A percentile compares a stretch with the other conserved stretches of the same genome.
phyloP scores from a whole-genome alignment of 2,113 vertebrate genomes.

The Bagarius yarrelli region DNA sequence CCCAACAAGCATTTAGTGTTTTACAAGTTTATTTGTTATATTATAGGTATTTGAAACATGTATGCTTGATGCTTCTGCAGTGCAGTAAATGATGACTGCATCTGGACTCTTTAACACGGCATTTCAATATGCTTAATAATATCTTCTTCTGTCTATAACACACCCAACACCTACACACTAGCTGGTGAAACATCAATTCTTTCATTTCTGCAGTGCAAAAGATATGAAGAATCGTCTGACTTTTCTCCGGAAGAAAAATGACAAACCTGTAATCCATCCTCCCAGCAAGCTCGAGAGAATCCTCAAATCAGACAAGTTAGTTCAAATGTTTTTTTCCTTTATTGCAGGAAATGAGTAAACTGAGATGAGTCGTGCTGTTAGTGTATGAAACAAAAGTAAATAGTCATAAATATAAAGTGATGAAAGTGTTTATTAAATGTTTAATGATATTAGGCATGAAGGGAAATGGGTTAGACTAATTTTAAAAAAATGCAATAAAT shows the following conservation, averaged over 20 bases:
- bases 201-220: conserved; percentile 71
- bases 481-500: conserved; percentile 12
- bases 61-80: not conserved
- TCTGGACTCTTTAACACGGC: not conserved
- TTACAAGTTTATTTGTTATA: not conserved
- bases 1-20: not conserved
- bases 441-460: not conserved
- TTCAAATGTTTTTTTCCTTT: conserved; percentile 38
- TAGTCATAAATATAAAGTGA: not conserved
- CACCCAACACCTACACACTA: not conserved
- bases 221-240: conserved; percentile 82
- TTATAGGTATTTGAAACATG: not conserved
- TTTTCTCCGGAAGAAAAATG: conserved; percentile 76
- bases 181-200: conserved; percentile 5
- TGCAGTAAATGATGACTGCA: not conserved
- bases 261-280: conserved; percentile 70
- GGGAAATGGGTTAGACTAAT: not conserved
- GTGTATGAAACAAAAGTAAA: not conserved
- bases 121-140: not conserved
- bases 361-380: not conserved
- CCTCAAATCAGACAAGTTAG: conserved; percentile 78
- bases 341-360: conserved; percentile 13
- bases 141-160: not conserved
- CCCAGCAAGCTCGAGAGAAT: conserved; percentile 81
- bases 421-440: conserved; percentile 8